phyloP scores from a whole-genome alignment of 2,888 invertebrate genomes.

The Petrolisthes cinctipes region DNA sequence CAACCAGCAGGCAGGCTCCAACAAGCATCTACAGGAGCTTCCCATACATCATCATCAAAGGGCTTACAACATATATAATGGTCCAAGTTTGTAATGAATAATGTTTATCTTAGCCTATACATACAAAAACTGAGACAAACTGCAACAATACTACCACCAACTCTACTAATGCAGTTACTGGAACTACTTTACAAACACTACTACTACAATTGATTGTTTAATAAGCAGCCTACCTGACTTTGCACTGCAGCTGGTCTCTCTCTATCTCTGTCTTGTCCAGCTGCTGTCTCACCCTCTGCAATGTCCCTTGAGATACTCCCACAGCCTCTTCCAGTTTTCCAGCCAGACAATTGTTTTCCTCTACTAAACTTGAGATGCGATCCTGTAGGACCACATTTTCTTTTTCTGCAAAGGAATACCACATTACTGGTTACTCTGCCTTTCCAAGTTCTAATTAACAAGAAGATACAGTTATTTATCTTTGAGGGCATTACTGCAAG shows the following conservation, averaged over 20 bases:
- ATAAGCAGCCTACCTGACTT: conserved; percentile 39
- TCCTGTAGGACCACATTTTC: conserved; percentile 43
- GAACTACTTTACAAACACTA: not conserved
- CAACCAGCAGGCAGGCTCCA: too few relatives aligned
- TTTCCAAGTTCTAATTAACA: not conserved
- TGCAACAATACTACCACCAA: too few relatives aligned
- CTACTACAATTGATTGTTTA: too few relatives aligned
- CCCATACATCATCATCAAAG: too few relatives aligned
- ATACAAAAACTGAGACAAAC: too few relatives aligned
- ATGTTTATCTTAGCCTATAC: too few relatives aligned
- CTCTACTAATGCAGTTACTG: too few relatives aligned
- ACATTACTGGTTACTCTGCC: not conserved
- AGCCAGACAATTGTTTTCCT: conserved; percentile 50
- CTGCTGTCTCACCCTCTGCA: conserved; percentile 33
- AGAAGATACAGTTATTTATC: too few relatives aligned
- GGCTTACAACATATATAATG: too few relatives aligned
- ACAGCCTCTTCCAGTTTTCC: conserved; percentile 49
- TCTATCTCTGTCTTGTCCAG: conserved; percentile 33
- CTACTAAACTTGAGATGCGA: conserved; percentile 31
- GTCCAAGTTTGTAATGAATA: too few relatives aligned
- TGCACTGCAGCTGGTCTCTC: conserved; percentile 45
- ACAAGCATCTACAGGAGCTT: too few relatives aligned
- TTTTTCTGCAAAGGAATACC: conserved; percentile 29
- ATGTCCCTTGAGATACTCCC: conserved; percentile 45
- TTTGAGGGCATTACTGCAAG: too few relatives aligned